phyloP scores from a whole-genome alignment of 2,797 vertebrate genomes.

The Eulemur coronatus region DNA sequence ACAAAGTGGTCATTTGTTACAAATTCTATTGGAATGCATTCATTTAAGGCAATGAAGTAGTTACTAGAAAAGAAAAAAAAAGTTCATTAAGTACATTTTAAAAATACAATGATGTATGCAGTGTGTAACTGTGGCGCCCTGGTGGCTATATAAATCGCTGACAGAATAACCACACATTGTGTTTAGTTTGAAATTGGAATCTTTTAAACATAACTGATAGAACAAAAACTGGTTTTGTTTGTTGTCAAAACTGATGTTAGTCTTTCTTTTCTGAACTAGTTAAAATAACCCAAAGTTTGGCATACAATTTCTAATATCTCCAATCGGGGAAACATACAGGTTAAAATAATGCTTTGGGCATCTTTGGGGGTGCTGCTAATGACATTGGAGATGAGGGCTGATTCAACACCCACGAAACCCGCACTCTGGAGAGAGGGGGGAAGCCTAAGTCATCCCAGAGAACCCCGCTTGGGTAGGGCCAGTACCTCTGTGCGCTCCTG shows the following conservation, averaged over 20 bases:
- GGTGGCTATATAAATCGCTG: conserved; percentile 93
- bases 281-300: conserved; percentile 78
- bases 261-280: conserved; percentile 83
- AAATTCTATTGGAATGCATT: conserved; percentile 92
- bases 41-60: conserved; percentile 91
- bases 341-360: conserved; percentile 70
- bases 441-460: conserved; percentile 58
- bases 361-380: conserved; percentile 34
- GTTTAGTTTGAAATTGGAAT: conserved; percentile 93
- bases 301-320: conserved; percentile 74
- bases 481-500: conserved; percentile 47
- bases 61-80: conserved; percentile 91
- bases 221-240: conserved; percentile 89
- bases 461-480: conserved; percentile 53
- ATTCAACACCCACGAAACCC: conserved; percentile 21
- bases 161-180: conserved; percentile 94
- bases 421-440: neutral
- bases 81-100: conserved; percentile 90
- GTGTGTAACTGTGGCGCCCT: conserved; percentile 90
- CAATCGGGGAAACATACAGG: conserved; percentile 67
- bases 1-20: conserved; percentile 95
- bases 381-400: neutral
- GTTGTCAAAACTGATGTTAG: conserved; percentile 86
- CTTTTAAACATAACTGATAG: conserved; percentile 87
- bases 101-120: conserved; percentile 95